Evolutionary conservation across 2,888 invertebrate species (phyloP), one percentile per base, ranked within the genome.

Genomic region (Junonia oenone): DNA sequence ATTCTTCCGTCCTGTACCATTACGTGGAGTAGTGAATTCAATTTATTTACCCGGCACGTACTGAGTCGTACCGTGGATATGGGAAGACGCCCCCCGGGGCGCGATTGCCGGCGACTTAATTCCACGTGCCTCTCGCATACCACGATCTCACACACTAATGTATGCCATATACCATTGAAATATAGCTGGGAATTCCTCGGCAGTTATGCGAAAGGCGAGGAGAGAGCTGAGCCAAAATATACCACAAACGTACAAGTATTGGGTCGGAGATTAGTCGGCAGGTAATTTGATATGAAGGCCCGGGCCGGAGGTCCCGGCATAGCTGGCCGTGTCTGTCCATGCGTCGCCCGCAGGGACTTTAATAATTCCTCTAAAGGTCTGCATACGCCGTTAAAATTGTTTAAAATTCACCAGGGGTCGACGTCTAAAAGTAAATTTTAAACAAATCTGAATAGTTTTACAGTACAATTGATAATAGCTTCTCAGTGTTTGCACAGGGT

Each of bases 31-130:
- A 40, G 49, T 45, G 51, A 55, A 59, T 57, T 62, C 52, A 59
- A 62, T 62, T 61, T 59, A 62, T 57, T 56, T 50, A 49, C 56
- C 43, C 50, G 56, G 52, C 61, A 58, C 61, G 61, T 56, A 45
- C 29, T 31, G 47, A 37, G 56, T n/a, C n/a, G 47, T 46, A 47
- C 29, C 51, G 27, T 48, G 56, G 56, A 59, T 59, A 56, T 51
- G 59, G 56, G 56, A 59, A 56, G 59, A 52, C 50, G 58, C 31
- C 55, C 61, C 58, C 61, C 35, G 58, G 56, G 58, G 56, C 47
- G 47, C 38, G 37, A 19, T 50, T 50, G 37, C 51, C 45, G 51
- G 51, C 51, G 49, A 47, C 49, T 57, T 54, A 53, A 56, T 61
- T 55, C 60, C 60, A 49, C 52, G 47, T 19, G 49, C 58, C 38